Evolutionary conservation across 2,888 invertebrate genomes (phyloP).

Genomic region (Melieria picta): DNA sequence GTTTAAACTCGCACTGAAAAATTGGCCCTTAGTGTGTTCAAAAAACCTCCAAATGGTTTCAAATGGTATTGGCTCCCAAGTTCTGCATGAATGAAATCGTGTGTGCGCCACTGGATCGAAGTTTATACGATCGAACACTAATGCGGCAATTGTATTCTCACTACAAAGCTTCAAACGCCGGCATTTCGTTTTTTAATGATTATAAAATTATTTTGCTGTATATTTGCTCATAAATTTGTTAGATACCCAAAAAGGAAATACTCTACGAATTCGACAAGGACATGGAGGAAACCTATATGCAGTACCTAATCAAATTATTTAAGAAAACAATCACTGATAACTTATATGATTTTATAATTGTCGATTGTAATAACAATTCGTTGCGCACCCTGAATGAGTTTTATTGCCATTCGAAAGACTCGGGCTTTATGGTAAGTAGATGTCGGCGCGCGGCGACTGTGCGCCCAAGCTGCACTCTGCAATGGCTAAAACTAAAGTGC

Average conservation of each 20-base stretch:
- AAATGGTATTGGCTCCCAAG: too few species aligned
- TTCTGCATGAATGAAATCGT: too few species aligned
- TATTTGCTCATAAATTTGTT: slow-evolving; percentile 11
- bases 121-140: too few species aligned
- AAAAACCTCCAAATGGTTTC: too few species aligned
- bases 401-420: slow-evolving; percentile 81
- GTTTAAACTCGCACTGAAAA: too few species aligned
- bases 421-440: slow-evolving; percentile 61
- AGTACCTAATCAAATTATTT: slow-evolving; percentile 86
- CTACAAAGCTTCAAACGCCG: too few species aligned
- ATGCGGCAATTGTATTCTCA: too few species aligned
- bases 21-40: too few species aligned
- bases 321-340: slow-evolving; percentile 91
- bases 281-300: slow-evolving; percentile 84
- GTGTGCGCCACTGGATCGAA: too few species aligned
- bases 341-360: slow-evolving; percentile 91
- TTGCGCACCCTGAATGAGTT: slow-evolving; percentile 85
- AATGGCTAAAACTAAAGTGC: not conserved
- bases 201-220: slow-evolving; percentile 10
- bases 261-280: slow-evolving; percentile 84
- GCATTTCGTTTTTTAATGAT: not conserved
- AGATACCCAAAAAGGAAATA: slow-evolving; percentile 68
- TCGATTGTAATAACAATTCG: slow-evolving; percentile 90
- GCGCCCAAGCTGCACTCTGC: too few species aligned
- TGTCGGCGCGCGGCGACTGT: not conserved